These are phyloP conservation scores for Artibeus jamaicensis DNA, from an alignment of 2,797 vertebrate genomes.

Conservation along the genomic window DNA sequence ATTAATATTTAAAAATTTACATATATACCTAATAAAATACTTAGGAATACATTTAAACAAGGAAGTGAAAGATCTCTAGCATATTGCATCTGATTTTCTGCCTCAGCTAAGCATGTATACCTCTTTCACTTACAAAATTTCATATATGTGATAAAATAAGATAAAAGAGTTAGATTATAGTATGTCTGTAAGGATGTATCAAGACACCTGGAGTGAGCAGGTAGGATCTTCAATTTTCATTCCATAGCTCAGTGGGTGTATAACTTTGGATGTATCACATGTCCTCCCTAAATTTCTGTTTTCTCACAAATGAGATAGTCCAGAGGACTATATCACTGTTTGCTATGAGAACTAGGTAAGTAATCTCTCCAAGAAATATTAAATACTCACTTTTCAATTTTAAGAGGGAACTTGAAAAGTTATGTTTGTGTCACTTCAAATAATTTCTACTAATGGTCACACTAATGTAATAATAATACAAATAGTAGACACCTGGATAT, in stretches of 20 bases:
- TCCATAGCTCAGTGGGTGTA: not conserved
- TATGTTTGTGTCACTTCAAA: not conserved
- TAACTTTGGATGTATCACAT: not conserved
- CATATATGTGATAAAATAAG: not conserved
- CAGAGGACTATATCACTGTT: not conserved
- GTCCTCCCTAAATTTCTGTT: not conserved
- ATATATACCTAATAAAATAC: not conserved
- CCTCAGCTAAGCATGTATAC: not conserved
- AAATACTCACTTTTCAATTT: not conserved
- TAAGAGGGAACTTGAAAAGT: not conserved
- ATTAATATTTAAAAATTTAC: not conserved
- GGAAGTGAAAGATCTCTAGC: not conserved
- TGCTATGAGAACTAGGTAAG: not conserved
- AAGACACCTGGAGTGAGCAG: rapidly evolving
- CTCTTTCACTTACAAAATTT: not conserved
- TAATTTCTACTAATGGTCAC: not conserved
- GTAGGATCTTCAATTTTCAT: not conserved
- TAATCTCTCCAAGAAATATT: not conserved
- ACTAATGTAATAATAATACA: not conserved
- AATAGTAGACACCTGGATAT: not conserved
- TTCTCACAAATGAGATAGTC: not conserved
- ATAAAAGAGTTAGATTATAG: not conserved
- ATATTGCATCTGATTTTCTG: not conserved
- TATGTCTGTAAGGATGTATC: not conserved
- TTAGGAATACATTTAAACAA: not conserved